A percentile compares a stretch with the other conserved stretches of the same genome.
phyloP scores from a whole-genome alignment of 2,888 invertebrate species.

The Sicus ferrugineus region DNA sequence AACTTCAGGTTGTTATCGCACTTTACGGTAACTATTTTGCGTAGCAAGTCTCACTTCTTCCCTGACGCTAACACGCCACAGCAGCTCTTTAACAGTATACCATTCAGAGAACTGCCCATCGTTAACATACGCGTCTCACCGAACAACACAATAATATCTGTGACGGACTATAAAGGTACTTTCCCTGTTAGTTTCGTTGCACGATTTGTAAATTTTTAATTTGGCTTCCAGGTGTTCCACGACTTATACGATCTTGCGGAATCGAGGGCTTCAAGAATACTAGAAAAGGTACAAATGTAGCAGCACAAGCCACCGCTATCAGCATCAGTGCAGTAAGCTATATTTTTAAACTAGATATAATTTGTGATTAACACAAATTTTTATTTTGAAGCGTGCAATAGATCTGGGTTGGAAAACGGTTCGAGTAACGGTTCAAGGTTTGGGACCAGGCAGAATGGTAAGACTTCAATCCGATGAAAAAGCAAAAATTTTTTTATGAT shows the following conservation, averaged over 20 bases:
- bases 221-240: constrained; percentile 65
- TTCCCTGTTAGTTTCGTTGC: no score
- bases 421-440: constrained; percentile 79
- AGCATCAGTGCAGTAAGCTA: constrained; percentile 75
- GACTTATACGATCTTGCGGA: constrained; percentile 79
- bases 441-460: constrained; percentile 92
- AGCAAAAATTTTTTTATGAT: constrained; percentile 1
- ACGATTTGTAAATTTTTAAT: not conserved
- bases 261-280: constrained; percentile 95
- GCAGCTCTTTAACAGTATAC: constrained; percentile 76
- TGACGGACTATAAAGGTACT: constrained; percentile 76
- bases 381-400: constrained; percentile 70
- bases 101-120: constrained; percentile 82
- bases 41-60: constrained; percentile 74
- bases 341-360: not conserved
- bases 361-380: constrained; percentile 13
- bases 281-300: constrained; percentile 94
- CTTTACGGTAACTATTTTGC: not conserved
- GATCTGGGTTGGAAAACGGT: constrained; percentile 78
- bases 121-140: constrained; percentile 81
- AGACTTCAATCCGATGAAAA: no score
- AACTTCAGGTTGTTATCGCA: no score
- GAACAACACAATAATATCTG: constrained; percentile 87
- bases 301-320: constrained; percentile 93
- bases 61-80: constrained; percentile 78